A percentile compares a stretch with the other conserved stretches of the same genome.
These are phyloP conservation scores for Amiota communis DNA, from an alignment of 2,888 invertebrate species.

Conservation along the genomic window DNA sequence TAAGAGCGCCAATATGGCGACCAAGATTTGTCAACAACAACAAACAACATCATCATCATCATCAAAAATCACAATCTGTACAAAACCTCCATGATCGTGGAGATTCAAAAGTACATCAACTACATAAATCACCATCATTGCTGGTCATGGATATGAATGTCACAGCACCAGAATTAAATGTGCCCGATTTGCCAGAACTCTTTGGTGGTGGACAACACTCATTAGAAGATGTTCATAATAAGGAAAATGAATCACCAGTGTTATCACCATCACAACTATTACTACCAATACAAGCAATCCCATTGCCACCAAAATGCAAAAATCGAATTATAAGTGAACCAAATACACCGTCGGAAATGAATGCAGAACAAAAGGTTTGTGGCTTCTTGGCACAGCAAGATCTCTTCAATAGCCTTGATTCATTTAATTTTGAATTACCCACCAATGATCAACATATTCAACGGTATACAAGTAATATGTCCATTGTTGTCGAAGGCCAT, in stretches of 20 bases:
- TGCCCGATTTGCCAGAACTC: slow-evolving; percentile 63
- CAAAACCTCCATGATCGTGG: slow-evolving; percentile 70
- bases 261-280: background rate
- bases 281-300: slow-evolving; percentile 33
- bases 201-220: slow-evolving; percentile 57
- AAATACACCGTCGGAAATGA: slow-evolving; percentile 51
- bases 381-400: slow-evolving; percentile 54
- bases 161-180: slow-evolving; percentile 55
- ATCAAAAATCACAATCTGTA: slow-evolving; percentile 68
- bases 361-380: slow-evolving; percentile 49
- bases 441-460: slow-evolving; percentile 38
- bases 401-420: slow-evolving; percentile 67
- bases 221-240: slow-evolving; percentile 50
- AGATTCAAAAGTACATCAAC: slow-evolving; percentile 64
- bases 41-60: slow-evolving; percentile 61
- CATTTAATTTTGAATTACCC: slow-evolving; percentile 50
- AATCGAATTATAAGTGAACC: slow-evolving; percentile 60
- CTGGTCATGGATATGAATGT: slow-evolving; percentile 58
- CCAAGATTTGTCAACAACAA: slow-evolving; percentile 38
- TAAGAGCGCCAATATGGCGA: slow-evolving; percentile 40
- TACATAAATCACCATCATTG: slow-evolving; percentile 70
- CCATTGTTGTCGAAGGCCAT: slow-evolving; percentile 41
- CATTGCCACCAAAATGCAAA: background rate
- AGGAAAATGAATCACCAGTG: slow-evolving; percentile 57
- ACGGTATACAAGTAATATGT: slow-evolving; percentile 53